phyloP scores from a whole-genome alignment of 2,113 vertebrate genomes.

The Uria lomvia region DNA sequence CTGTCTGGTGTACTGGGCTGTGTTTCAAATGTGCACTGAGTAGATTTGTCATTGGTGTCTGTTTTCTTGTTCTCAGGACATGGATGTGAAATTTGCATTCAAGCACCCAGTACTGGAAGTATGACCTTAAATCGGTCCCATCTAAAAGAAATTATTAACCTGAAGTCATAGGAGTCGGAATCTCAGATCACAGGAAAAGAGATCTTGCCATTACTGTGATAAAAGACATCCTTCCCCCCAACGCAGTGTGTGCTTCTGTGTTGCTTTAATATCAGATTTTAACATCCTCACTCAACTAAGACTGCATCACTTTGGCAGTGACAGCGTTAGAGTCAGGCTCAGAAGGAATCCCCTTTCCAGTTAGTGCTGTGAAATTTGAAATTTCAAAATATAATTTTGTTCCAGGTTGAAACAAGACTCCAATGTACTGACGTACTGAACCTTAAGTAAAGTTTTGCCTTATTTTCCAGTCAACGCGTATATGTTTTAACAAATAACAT shows the following conservation, averaged over 20 bases:
- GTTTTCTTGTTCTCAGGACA: not conserved
- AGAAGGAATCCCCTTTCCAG: not conserved
- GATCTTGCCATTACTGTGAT: not conserved
- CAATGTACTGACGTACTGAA: not conserved
- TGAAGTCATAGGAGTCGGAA: not conserved
- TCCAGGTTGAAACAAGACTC: not conserved
- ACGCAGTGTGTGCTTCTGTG: not conserved
- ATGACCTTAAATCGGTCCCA: not conserved
- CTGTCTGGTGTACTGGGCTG: not conserved
- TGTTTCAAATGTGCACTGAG: not conserved
- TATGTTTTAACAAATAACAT: not conserved
- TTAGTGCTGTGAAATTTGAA: not conserved
- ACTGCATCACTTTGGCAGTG: not conserved
- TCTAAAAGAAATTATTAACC: not conserved
- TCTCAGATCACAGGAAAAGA: not conserved
- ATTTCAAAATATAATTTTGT: not conserved
- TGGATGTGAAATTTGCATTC: conserved; percentile 5
- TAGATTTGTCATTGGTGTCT: not conserved
- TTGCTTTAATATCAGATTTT: not conserved
- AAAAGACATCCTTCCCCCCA: not conserved
- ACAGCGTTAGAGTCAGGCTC: not conserved
- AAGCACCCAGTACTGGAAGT: not conserved
- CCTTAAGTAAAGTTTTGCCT: not conserved
- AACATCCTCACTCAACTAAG: not conserved
- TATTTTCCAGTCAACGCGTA: not conserved